Conservation (phyloP, 2,113 vertebrate genomes). For the Mastomys natalensis region DNA sequence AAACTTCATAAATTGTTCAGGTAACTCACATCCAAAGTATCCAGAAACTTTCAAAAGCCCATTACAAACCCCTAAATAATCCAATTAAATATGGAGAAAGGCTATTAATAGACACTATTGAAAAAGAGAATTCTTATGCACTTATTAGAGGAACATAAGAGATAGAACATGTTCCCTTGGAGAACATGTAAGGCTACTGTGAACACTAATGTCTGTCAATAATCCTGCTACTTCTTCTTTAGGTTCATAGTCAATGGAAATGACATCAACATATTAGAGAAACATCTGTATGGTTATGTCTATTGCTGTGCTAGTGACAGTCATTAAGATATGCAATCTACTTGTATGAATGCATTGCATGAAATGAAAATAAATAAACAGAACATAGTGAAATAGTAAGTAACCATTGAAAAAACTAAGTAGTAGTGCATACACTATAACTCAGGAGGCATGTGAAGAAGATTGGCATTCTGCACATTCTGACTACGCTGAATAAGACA, state of each 20-base stretch:
- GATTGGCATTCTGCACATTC: not conserved
- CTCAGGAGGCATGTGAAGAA: not conserved
- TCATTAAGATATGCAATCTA: not conserved
- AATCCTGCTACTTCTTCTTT: not conserved
- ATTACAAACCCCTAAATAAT: not conserved
- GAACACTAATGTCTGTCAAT: not conserved
- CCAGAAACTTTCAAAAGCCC: not conserved
- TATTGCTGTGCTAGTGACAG: not conserved
- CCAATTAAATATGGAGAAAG: not conserved
- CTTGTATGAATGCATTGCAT: not conserved
- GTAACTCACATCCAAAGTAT: not conserved
- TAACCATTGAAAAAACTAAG: not conserved
- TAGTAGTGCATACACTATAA: not conserved
- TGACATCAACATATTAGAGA: not conserved
- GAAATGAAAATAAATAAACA: not conserved
- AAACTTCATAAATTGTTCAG: not conserved
- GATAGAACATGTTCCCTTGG: not conserved
- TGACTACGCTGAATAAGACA: not conserved
- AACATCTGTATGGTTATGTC: not conserved
- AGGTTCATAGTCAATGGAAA: not conserved
- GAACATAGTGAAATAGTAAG: not conserved
- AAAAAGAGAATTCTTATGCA: not conserved
- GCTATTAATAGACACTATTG: not conserved
- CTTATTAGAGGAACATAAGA: no score
- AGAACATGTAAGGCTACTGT: not conserved